Percentiles rank a stretch among this genome's conserved stretches.
phyloP scores from a whole-genome alignment of 2,888 invertebrate genomes.

The Homarus gammarus region DNA sequence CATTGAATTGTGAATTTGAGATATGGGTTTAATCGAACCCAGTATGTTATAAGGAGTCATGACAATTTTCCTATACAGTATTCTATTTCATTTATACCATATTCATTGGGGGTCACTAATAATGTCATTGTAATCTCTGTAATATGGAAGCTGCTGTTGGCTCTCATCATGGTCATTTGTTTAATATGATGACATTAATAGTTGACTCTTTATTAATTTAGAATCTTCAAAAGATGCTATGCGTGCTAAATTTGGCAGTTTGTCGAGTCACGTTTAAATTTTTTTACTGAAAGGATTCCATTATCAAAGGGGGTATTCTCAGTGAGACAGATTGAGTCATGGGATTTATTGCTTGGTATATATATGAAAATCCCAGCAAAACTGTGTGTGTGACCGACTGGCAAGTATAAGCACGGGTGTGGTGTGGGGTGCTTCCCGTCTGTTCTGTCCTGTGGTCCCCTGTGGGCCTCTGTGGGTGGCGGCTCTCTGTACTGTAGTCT shows the following conservation, averaged over 20 bases:
- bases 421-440: constrained; percentile 64
- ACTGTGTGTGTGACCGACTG: constrained; percentile 40
- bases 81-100: constrained; percentile 46
- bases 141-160: not conserved
- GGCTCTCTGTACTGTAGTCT: constrained; percentile 71
- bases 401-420: constrained; percentile 33
- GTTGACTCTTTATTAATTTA: constrained; percentile 49
- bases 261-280: constrained; percentile 16
- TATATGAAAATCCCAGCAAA: not conserved
- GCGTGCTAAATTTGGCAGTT: constrained; percentile 48
- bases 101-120: constrained; percentile 45
- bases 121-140: constrained; percentile 26
- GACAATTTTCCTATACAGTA: constrained; percentile 23
- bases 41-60: constrained; percentile 57
- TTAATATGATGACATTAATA: constrained; percentile 25
- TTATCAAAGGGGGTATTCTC: not conserved
- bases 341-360: not conserved
- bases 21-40: no score
- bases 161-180: not conserved
- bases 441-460: constrained; percentile 63
- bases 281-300: not conserved
- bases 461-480: constrained; percentile 66
- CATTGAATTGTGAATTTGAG: no score
- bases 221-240: constrained; percentile 57
- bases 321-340: not conserved